Evolutionary conservation across 1,140 invertebrate genomes (phyloP).

Genomic region (Drosophila pandora): DNA sequence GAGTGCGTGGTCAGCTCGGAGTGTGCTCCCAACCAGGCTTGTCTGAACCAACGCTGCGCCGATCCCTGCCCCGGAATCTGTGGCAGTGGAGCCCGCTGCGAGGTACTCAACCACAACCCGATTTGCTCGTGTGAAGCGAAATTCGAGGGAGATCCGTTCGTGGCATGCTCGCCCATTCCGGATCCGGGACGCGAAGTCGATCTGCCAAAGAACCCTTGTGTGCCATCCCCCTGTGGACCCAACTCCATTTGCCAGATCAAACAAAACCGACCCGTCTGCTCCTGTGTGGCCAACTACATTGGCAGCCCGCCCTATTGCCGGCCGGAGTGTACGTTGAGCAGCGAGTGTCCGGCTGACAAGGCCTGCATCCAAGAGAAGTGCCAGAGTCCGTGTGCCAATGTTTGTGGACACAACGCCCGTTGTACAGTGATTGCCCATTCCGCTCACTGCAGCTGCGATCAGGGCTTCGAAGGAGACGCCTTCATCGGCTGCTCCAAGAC

Average conservation of each 20-base stretch:
- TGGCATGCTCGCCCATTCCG: conserved; percentile 86
- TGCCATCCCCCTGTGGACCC: conserved; percentile 92
- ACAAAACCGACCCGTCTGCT: conserved; percentile 90
- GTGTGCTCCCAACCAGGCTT: conserved; percentile 90
- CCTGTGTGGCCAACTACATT: conserved; percentile 90
- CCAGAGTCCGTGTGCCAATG: conserved; percentile 89
- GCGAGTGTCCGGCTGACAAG: conserved; percentile 89
- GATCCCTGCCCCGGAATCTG: conserved; percentile 92
- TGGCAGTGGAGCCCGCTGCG: conserved; percentile 89
- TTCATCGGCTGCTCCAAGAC: conserved; percentile 89
- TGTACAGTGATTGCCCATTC: conserved; percentile 93
- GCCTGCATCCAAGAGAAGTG: conserved; percentile 93
- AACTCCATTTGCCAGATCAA: conserved; percentile 93
- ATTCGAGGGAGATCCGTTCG: conserved; percentile 91
- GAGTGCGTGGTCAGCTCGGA: conserved; percentile 92
- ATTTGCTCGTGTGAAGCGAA: conserved; percentile 91
- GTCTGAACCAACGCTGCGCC: conserved; percentile 90
- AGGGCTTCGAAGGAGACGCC: conserved; percentile 92
- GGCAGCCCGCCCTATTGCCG: conserved; percentile 90
- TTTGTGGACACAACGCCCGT: conserved; percentile 91
- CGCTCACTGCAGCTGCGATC: conserved; percentile 90
- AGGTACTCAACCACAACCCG: conserved; percentile 92
- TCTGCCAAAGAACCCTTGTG: conserved; percentile 87
- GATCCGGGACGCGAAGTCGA: conserved; percentile 80
- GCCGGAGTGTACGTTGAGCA: conserved; percentile 90